Base-by-base conservation (phyloP, 2,888 invertebrate genomes). In the Choreutis nemorana region DNA sequence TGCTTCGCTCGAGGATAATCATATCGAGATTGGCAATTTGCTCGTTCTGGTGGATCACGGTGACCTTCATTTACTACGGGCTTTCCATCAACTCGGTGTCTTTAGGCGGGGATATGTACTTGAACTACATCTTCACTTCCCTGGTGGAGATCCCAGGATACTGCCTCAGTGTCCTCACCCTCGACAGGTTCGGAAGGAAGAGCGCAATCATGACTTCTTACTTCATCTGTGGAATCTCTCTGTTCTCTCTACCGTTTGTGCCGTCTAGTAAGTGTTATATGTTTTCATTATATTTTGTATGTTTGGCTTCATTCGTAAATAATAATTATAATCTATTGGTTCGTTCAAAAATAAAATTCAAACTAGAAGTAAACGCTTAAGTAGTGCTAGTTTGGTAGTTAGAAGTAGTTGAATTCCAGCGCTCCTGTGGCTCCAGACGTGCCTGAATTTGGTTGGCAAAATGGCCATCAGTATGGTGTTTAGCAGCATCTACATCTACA, bases 1-100 rank as follows among this genome's bases (percentile, higher is more conserved):
- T 84, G 13, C 30, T 84, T 3, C 67, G 57, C 31, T 84, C 84
- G 0, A 68, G 58, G 23, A 72, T 72, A 11, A 50, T 87, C 8
- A 53, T 84, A 35, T 45, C 72, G 0, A 70, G 87, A 18, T 49
- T 83, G 24, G 41, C 80, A 2, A 84, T 85, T 28, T 89, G 89
- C 39, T 86, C 87, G n/a, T 83, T 89, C 42, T 90, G 89, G 72
- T 91, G 90, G 90, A 83, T 90, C 9, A 86, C 90, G 0, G 86
- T 87, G 44, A 87, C 89, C 0, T 85, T 91, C 37, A 85, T 91
- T 11, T 92, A 90, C 58, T 91, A 90, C 48, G 92, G 92, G 0
- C 63, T 92, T 21, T 89, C 89, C 0, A 78, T 92, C 30, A 90
- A 89, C 61, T 86, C 91, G 0, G 89, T 90, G 2, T 81, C 87